Evolutionary conservation across 2,797 vertebrate species (phyloP), one percentile per base, ranked within the genome.

Genomic region (Prunella strophiata): DNA sequence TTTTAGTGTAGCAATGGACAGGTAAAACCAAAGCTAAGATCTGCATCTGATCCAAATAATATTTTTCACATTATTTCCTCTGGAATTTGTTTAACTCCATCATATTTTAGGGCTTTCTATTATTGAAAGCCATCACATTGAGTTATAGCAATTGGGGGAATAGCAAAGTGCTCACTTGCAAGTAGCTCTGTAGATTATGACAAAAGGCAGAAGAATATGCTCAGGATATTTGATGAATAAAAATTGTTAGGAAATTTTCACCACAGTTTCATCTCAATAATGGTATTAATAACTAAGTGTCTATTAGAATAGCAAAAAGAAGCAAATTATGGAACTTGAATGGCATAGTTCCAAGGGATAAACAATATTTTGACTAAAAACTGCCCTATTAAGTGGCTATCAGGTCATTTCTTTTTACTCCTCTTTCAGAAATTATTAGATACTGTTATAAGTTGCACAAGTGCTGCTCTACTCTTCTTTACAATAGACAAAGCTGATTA

Each of bases 21-120:
- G 78, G 67, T 70, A 73, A 96, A 94, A 95, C 92, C 62, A 93
- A 96, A 97, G 93, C 68, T 75, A 47, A 91, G 50, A 47, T 63
- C 73, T 36, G 11, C 62, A 78, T 94, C 88, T 59, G 10, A 55
- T 67, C 75, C 9, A 23, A 93, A 90, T 88, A 83, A 58, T 91
- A 85, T 83, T 96, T 95, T 95, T 58, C 76, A 74, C 51, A 85
- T 90, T 91, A 93, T 96, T 97, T 97, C 88, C 89, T 78, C 51
- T 63, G 89, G 84, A 95, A 94, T 97, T 96, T 97, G 70, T 90
- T 96, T 95, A 92, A 96, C 75, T 92, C 80, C 65, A 73, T 89
- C 55, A 19, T 88, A 86, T 91, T 91, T 97, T 88, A 96, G 70
- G 70, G 38, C 26, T 76, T 94, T 71, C 55, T 47, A 1, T 93